A percentile compares a stretch with the other conserved stretches of the same genome.
Conservation (phyloP, 2,797 vertebrate genomes). For the Hyperoplus immaculatus region DNA sequence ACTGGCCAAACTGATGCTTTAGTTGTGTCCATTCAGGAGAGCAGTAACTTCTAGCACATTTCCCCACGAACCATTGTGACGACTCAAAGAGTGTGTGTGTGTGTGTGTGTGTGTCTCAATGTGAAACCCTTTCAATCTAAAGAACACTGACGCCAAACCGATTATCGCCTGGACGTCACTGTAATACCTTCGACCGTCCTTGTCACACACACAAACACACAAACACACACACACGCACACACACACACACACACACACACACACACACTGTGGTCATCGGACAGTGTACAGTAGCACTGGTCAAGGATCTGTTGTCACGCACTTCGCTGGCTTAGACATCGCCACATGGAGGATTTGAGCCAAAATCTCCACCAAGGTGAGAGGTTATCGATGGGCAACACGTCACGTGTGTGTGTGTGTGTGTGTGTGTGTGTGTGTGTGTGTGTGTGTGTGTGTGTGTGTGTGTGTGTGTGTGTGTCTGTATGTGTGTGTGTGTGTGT, state of each 20-base stretch:
- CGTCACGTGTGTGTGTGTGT: conserved; percentile 2
- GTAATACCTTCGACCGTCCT: neutral
- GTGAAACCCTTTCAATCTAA: neutral
- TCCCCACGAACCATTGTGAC: neutral
- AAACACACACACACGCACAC: conserved; percentile 2
- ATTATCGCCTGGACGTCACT: conserved; percentile 75
- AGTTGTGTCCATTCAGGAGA: neutral
- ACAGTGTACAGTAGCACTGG: neutral
- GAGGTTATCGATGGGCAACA: conserved; percentile 49
- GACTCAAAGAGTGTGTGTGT: neutral
- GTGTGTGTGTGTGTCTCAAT: neutral
- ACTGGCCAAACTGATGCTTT: conserved; percentile 14
- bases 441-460: neutral
- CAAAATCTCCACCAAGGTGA: conserved; percentile 50
- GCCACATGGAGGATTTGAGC: conserved; percentile 49
- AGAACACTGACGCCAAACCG: conserved; percentile 63
- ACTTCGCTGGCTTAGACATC: conserved; percentile 35
- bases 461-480: conserved; percentile 16
- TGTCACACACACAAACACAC: conserved; percentile 42
- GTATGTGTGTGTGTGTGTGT: neutral
- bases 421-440: conserved; percentile 2
- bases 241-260: conserved; percentile 10
- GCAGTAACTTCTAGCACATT: neutral
- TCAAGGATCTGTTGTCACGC: conserved; percentile 17
- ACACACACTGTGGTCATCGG: neutral